phyloP scores from a whole-genome alignment of 37 sponge, comb jelly and placozoan species.

The Mnemiopsis leidyi region DNA sequence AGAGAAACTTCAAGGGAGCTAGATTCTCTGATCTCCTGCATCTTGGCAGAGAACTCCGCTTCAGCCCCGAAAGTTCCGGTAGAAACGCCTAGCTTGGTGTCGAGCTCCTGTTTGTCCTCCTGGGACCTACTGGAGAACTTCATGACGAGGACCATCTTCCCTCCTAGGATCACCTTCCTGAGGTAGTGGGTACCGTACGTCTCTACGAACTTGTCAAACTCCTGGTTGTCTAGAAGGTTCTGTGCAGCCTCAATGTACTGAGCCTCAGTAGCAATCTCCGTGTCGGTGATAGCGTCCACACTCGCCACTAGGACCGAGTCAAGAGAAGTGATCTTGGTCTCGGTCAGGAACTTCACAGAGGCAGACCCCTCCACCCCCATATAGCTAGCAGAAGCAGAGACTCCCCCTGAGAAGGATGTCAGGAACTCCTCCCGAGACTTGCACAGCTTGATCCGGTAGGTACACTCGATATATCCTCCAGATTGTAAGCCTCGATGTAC shows the following conservation, averaged over 20 bases:
- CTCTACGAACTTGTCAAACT: background rate
- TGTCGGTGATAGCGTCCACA: slow-evolving; percentile 6
- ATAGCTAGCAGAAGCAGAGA: background rate
- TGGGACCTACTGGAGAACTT: background rate
- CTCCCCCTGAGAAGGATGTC: background rate
- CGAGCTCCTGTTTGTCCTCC: background rate
- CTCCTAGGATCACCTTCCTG: background rate
- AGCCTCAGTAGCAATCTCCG: background rate
- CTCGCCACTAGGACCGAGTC: background rate
- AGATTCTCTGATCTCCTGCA: background rate
- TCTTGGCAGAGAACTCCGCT: background rate
- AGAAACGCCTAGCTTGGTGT: background rate
- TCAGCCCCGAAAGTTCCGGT: background rate
- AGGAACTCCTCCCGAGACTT: slow-evolving; percentile 11
- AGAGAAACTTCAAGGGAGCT: background rate
- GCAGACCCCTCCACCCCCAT: slow-evolving; percentile 25
- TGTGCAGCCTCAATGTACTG: background rate
- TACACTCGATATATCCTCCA: background rate
- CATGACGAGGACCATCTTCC: background rate
- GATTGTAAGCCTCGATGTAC: background rate
- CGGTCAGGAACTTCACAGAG: slow-evolving; percentile 17
- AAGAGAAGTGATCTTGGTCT: background rate
- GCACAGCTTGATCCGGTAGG: background rate
- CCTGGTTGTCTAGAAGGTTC: background rate
- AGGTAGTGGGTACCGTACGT: slow-evolving; percentile 38